Base-by-base conservation (phyloP, 1,140 invertebrate species). In the Drosophila orena region DNA sequence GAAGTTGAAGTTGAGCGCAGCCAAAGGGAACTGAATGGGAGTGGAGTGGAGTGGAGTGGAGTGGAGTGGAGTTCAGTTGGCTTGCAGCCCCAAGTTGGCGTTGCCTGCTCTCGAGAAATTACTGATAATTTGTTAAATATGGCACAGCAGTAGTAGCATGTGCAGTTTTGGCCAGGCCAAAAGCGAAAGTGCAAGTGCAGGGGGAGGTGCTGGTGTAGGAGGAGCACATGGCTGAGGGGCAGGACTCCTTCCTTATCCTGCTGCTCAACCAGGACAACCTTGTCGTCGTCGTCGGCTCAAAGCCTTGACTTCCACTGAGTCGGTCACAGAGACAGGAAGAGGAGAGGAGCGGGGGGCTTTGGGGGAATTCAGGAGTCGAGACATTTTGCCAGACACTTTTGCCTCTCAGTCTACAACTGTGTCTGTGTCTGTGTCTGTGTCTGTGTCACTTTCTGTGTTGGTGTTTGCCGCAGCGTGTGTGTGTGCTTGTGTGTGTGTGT, bases 91-190 rank as follows among this genome's bases (percentile, higher is more conserved):
- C 44, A 76, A 80, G 60, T 70, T 75, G 72, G 59, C 47, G 27
- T 43, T 60, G 74, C 61, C 62, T 80, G 70, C 75, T 72, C 78
- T 90, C 73, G 88, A 90, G 88, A 90, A 90, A 90, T 90, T 86
- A 86, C 88, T 80, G 88, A 90, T 90, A 90, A 90, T 90, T 90
- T 90, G 86, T 83, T 81, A 86, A 90, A 90, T 90, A 86, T 90
- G 88, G 72, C 86, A 90, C 74, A 79, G 44, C 27, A 59, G 42
- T 22, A 17, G 42, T 15, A 44, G 55, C 70, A 66, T 75, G 72
- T 75, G 60, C 47, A 76, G 72, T 66, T 76, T 76, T 58, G 64
- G 74, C 62, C 61, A 60, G 55, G 64, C 62, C 61, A 70, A 85
- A 83, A 89, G 84, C 68, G 83, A 88, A 88, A 88, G 79, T 89